Base-by-base conservation (phyloP, 2,797 vertebrate species). In the Tachyglossus aculeatus region DNA sequence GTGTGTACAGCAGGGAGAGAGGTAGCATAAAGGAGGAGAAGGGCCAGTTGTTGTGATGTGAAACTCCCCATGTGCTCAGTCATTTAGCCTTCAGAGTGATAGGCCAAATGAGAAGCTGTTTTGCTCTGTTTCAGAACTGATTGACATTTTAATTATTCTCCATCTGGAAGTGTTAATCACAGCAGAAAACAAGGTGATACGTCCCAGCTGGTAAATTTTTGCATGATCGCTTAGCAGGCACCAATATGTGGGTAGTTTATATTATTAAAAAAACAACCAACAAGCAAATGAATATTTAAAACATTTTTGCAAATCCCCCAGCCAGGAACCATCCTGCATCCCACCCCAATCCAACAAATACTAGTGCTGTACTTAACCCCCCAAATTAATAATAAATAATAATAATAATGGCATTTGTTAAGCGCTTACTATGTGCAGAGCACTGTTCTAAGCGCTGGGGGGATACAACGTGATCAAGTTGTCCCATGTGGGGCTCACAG, bases 121-220 rank as follows among this genome's bases (percentile, higher is more conserved):
- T 83, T 86, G 40, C 58, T 89, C 70, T 68, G 71, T 84, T 88
- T 85, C 72, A 40, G 62, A 78, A 67, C 40, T 83, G 88, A 87
- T 75, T 83, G 88, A 79, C 78, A 81, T 83, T 82, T 90, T 90
- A 90, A 92, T 90, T 90, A 89, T 86, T 69, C 82, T 80, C 71
- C 75, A 85, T 48, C 80, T 85, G 55, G 39, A 85, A 88, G 77
- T 68, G 80, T 84, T 91, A 89, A 90, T 89, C 13, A 8, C 22
- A 5, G 61, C 56, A 69, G 78, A 65, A 84, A 85, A 77, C 5
- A 6, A 83, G 50, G 66, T 6, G 0, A 65, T 86, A 83, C 89
- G 88, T 90, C 80, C 84, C 84, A 87, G 79, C 67, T 87, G 76
- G 73, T 88, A 83, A 89, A 86, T 71, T 62, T 79, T 84, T 65